A percentile compares a stretch with the other conserved stretches of the same genome.
Conservation (phyloP, 2,797 vertebrate species). For the Lacerta viridis region DNA sequence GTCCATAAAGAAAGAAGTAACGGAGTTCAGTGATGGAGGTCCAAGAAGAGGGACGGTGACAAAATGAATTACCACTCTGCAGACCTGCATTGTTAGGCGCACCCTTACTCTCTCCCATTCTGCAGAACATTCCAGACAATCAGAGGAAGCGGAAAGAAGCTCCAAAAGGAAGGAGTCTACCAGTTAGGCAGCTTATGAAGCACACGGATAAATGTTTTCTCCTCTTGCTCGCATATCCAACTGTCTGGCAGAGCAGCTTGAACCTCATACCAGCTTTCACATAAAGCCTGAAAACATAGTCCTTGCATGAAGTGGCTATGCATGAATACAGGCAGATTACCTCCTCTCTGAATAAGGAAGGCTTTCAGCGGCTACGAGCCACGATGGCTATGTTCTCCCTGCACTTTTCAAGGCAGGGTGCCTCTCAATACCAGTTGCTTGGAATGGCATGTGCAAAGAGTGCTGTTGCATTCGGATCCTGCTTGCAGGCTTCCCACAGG, state of each 20-base stretch:
- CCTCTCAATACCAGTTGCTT: no score
- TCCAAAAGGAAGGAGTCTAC: background rate
- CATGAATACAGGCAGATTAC: background rate
- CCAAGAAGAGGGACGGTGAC: background rate
- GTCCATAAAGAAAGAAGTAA: conserved; percentile 30
- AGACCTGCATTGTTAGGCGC: conserved; percentile 7
- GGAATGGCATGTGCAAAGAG: no score
- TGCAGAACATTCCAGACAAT: conserved; percentile 41
- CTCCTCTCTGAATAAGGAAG: background rate
- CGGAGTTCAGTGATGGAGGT: conserved; percentile 11
- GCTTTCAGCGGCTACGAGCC: no score
- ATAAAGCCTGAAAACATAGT: background rate
- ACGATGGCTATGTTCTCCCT: no score
- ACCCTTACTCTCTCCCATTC: conserved; percentile 7
- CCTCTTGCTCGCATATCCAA: background rate
- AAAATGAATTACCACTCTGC: background rate
- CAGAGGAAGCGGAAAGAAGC: background rate
- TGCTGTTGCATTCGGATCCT: no score
- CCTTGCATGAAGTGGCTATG: background rate
- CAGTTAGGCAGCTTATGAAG: background rate
- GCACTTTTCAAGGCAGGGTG: no score
- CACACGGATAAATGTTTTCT: background rate
- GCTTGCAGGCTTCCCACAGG: no score
- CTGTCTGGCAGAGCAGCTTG: background rate
- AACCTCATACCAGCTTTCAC: background rate